A percentile compares a stretch with the other conserved stretches of the same genome.
These are phyloP conservation scores for Tringa solitaria DNA, from an alignment of 2,113 vertebrate species.

Conservation along the genomic window DNA sequence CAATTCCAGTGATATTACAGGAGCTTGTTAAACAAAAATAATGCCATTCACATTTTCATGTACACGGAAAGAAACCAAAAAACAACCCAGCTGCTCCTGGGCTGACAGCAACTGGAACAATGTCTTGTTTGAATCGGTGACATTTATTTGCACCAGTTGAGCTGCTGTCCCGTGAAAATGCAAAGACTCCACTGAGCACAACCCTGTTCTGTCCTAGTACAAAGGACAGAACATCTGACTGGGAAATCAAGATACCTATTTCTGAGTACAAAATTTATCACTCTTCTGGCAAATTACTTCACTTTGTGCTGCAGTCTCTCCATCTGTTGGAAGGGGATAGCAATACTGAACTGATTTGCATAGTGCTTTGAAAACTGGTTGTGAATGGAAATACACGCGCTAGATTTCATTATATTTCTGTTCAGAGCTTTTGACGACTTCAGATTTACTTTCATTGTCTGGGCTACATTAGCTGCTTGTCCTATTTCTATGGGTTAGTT, in stretches of 20 bases:
- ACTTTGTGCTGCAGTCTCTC: neutral
- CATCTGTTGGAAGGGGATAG: neutral
- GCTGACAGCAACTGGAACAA: neutral
- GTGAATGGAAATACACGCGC: neutral
- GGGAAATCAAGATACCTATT: neutral
- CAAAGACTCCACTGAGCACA: neutral
- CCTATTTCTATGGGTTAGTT: neutral
- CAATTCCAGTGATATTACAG: constrained; percentile 5
- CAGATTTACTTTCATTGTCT: neutral
- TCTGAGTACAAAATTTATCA: neutral
- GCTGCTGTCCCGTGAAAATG: accelerated
- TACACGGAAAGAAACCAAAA: neutral
- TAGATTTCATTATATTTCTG: neutral
- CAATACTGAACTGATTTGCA: neutral
- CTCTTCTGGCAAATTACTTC: neutral
- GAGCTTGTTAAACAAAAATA: constrained; percentile 42
- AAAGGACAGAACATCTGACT: neutral
- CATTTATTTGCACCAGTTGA: neutral
- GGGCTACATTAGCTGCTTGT: neutral
- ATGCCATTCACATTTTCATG: neutral
- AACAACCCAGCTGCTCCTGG: neutral
- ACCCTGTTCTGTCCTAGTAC: neutral
- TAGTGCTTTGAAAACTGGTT: neutral
- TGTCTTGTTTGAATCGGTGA: neutral
- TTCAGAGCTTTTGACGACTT: neutral